These are phyloP conservation scores for Nomada fabriciana DNA, from an alignment of 2,888 invertebrate species.

Conservation along the genomic window DNA sequence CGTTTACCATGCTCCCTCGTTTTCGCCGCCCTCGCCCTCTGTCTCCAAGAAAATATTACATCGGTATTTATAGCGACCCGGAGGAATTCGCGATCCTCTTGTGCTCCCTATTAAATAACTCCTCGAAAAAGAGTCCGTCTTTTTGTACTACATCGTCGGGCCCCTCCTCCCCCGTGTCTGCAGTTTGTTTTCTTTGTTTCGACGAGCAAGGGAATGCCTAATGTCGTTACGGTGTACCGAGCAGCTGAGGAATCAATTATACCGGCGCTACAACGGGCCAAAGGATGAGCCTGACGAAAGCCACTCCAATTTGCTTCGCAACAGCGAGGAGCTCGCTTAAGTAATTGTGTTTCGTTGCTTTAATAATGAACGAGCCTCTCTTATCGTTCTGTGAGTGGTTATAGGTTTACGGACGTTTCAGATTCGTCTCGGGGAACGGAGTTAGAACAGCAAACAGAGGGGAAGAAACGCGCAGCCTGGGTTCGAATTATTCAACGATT, in stretches of 20 bases:
- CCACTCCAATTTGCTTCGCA: slow-evolving; percentile 45
- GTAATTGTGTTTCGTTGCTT: slow-evolving; percentile 58
- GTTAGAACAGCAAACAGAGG: background rate
- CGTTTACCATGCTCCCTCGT: slow-evolving; percentile 45
- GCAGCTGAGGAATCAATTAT: slow-evolving; percentile 62
- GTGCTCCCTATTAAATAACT: slow-evolving; percentile 53
- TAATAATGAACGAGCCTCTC: slow-evolving; percentile 53
- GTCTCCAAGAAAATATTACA: slow-evolving; percentile 58
- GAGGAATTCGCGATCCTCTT: slow-evolving; percentile 59
- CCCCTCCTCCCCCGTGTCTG: background rate
- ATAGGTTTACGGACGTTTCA: background rate
- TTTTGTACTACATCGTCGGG: background rate
- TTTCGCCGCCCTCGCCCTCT: slow-evolving; percentile 7
- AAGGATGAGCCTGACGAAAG: slow-evolving; percentile 19
- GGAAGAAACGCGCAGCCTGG: background rate
- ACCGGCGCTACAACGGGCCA: slow-evolving; percentile 41
- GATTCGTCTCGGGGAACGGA: background rate
- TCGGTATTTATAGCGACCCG: slow-evolving; percentile 59
- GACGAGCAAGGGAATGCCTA: slow-evolving; percentile 16
- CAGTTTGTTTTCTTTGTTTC: slow-evolving; percentile 3
- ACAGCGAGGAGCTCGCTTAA: slow-evolving; percentile 38
- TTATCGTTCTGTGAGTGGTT: slow-evolving; percentile 39
- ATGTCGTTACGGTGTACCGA: slow-evolving; percentile 26
- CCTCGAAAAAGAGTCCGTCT: slow-evolving; percentile 48
- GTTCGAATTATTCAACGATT: slow-evolving; percentile 24